phyloP scores from a whole-genome alignment of 2,113 vertebrate species.

The Oceanodroma tethys region DNA sequence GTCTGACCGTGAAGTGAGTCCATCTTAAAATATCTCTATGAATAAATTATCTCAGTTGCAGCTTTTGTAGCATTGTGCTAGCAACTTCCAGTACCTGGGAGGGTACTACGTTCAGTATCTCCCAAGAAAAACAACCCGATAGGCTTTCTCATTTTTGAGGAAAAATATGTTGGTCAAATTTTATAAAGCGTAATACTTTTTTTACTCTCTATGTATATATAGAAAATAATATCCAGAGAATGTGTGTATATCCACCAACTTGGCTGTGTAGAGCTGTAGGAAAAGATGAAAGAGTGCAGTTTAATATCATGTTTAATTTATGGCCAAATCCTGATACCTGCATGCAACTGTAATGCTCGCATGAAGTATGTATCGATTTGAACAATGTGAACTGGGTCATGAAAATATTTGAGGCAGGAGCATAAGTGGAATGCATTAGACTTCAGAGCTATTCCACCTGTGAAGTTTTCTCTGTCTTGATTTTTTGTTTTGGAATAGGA shows the following conservation, averaged over 20 bases:
- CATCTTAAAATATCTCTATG: not conserved
- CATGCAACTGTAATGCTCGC: not conserved
- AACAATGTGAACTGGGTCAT: not conserved
- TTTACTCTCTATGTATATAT: not conserved
- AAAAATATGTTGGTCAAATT: not conserved
- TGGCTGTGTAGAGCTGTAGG: not conserved
- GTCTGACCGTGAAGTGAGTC: slow-evolving; percentile 88
- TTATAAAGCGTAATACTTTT: not conserved
- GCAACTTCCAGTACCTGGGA: not conserved
- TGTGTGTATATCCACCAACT: not conserved
- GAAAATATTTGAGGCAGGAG: not conserved
- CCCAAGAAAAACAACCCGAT: not conserved
- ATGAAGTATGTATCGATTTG: not conserved
- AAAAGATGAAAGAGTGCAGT: not conserved
- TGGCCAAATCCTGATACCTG: not conserved
- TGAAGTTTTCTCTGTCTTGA: not conserved
- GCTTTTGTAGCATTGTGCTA: not conserved
- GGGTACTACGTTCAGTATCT: not conserved
- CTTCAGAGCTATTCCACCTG: not conserved
- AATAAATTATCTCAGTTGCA: not conserved
- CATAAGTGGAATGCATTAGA: not conserved
- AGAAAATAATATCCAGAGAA: not conserved
- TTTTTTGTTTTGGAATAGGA: not conserved
- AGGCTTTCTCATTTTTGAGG: not conserved
- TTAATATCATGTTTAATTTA: not conserved